Evolutionary conservation across 2,888 invertebrate genomes (phyloP), one percentile per base, ranked within the genome.

Genomic region (Dinocampus coccinellae): DNA sequence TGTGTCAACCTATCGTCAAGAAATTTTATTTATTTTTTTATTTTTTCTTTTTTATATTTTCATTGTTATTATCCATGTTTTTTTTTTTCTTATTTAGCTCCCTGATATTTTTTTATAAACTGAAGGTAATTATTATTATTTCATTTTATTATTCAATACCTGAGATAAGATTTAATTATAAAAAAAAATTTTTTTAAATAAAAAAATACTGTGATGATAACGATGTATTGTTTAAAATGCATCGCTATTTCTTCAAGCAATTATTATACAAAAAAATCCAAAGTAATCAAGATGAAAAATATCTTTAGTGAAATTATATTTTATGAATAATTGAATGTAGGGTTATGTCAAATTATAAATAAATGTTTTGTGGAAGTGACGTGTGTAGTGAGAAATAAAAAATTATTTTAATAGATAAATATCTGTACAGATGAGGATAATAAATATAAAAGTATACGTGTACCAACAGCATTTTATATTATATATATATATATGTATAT

Each of bases 191-290:
- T 16, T 53, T 62, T n/a, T n/a, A n/a, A n/a, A n/a, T n/a, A n/a
- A n/a, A 79, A 80, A 79, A 79, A 76, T 74, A 75, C 76, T 75
- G 76, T 73, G 52, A 71, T 70, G 76, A 76, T 74, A 76, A 76
- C 74, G 71, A 76, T 61, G 47, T n/a, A 9, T 47, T 61, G 52
- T 73, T 71, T 29, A 29, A 29, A 4, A 4, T 63, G 68, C 69
- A 73, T 55, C 62, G 42, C 70, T 61, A 73, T 62, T 24, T 4
- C 26, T 20, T 22, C 29, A 20, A 24, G 20, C 29, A 60, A 64
- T 64, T 69, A 68, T 69, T 72, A 68, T 22, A 47, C 33, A 20
- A 72, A n/a, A n/a, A n/a, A 68, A 68, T 60, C 42, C 33, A n/a
- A 11, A 20, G 33, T 22, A 68, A 67, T 67, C 34, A 34, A 62